Conservation (phyloP, 1,140 invertebrate species). For the Pseudomyrmex concolor region DNA sequence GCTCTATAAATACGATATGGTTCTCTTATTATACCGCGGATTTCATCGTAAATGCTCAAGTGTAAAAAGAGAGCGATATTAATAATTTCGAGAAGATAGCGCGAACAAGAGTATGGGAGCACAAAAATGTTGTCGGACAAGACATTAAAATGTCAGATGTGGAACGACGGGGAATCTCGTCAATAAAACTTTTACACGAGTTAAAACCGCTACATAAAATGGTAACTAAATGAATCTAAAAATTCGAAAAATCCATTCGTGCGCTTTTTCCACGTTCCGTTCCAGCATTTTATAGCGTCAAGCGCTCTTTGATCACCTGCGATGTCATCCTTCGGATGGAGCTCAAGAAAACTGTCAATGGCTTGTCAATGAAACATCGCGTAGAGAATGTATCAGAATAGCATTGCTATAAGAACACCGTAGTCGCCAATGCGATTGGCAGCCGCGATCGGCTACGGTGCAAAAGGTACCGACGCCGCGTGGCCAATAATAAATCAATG, state of each 20-base stretch:
- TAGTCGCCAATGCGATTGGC: constrained; percentile 28
- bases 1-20: not conserved
- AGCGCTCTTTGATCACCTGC: constrained; percentile 10
- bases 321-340: not conserved
- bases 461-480: constrained; percentile 62
- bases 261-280: not conserved
- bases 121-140: constrained; percentile 31
- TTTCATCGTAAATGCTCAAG: not conserved
- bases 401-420: constrained; percentile 12
- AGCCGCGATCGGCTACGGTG: constrained; percentile 35
- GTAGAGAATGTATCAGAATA: constrained; percentile 18
- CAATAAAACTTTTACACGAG: not conserved
- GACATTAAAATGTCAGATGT: constrained; percentile 20
- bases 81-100: not conserved
- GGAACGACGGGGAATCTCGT: not conserved
- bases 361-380: constrained; percentile 29
- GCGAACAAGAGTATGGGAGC: not conserved
- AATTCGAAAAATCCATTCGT: not conserved
- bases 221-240: not conserved
- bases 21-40: constrained; percentile 1
- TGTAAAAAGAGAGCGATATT: not conserved
- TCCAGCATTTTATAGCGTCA: not conserved
- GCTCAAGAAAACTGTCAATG: constrained; percentile 6
- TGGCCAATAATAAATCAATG: constrained; percentile 79
- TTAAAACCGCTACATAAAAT: not conserved